A percentile compares a stretch with the other conserved stretches of the same genome.
Evolutionary conservation across 2,113 vertebrate genomes (phyloP).

Genomic region (Solea senegalensis): DNA sequence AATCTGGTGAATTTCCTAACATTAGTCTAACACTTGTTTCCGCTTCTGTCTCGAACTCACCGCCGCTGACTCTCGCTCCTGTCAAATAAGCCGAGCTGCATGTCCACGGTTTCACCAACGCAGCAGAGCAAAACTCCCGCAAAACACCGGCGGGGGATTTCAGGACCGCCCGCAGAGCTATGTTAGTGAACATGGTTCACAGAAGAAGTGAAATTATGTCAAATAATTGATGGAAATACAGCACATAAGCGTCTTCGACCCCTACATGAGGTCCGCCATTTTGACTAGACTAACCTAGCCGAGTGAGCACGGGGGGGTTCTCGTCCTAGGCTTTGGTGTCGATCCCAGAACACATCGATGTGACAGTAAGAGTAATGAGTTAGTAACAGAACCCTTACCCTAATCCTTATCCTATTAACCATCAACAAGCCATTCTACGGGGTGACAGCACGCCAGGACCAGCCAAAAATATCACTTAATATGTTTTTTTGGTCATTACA

Average conservation of each 20-base stretch:
- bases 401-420: no score
- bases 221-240: neutral
- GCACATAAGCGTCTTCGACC: conserved; percentile 41
- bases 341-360: conserved; percentile 63
- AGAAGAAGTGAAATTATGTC: neutral
- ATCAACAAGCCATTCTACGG: no score
- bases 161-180: conserved; percentile 61
- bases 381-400: no score
- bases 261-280: conserved; percentile 70
- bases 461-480: no score
- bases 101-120: conserved; percentile 13
- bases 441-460: no score
- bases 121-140: conserved; percentile 45
- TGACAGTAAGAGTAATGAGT: no score
- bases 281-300: conserved; percentile 59
- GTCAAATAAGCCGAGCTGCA: conserved; percentile 18
- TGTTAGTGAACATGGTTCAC: conserved; percentile 49
- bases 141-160: conserved; percentile 46
- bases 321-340: conserved; percentile 1
- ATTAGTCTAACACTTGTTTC: neutral
- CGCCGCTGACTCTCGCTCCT: conserved; percentile 23
- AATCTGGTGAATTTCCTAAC: no score
- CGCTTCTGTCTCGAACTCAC: conserved; percentile 30
- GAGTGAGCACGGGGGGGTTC: neutral
- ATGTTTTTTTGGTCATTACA: no score